Percentiles rank a stretch among this genome's conserved stretches.
These are phyloP conservation scores for Tauraco hartlaubi DNA, from an alignment of 2,797 vertebrate species.

Conservation along the genomic window DNA sequence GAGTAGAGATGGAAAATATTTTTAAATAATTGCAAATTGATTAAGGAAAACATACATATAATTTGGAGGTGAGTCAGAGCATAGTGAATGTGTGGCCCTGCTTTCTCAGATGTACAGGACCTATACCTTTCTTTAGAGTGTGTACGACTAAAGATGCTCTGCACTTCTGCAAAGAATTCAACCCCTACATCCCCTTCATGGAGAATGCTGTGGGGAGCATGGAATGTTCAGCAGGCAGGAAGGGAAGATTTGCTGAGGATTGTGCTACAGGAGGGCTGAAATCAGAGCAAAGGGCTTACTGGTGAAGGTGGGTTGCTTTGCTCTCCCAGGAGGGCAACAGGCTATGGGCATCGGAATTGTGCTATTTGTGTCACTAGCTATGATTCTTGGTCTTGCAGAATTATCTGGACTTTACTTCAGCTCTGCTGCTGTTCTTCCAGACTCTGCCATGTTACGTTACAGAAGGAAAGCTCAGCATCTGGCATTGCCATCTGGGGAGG, in stretches of 20 bases:
- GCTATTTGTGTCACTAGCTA: not conserved
- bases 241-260: not conserved
- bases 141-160: not conserved
- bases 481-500: not conserved
- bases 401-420: not conserved
- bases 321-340: not conserved
- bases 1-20: not conserved
- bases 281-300: not conserved
- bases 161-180: not conserved
- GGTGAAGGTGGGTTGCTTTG: not conserved
- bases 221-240: not conserved
- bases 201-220: not conserved
- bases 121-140: not conserved
- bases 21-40: not conserved
- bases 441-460: not conserved
- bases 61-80: not conserved
- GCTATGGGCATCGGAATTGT: not conserved
- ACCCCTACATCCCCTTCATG: not conserved
- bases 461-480: not conserved
- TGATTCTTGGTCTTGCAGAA: not conserved
- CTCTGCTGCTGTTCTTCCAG: not conserved
- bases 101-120: not conserved
- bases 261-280: not conserved
- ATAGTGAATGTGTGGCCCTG: not conserved
- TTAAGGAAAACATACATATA: not conserved